phyloP scores from a whole-genome alignment of 30 jellyfish, hydroid and myxozoan genomes.

The Turritopsis dohrnii region DNA sequence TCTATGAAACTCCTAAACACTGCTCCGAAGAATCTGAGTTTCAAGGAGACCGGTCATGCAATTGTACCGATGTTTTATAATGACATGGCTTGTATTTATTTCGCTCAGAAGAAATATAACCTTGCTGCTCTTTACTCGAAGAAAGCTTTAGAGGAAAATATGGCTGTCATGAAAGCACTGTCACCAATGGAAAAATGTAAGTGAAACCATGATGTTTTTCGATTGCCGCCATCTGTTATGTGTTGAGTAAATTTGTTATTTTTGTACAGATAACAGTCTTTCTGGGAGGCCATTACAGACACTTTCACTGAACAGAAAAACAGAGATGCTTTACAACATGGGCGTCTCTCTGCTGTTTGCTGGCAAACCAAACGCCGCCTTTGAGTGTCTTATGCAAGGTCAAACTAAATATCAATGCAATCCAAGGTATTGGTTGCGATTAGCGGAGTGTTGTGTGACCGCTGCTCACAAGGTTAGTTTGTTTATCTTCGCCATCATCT shows the following conservation, averaged over 20 bases:
- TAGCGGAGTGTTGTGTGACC: constrained; percentile 90
- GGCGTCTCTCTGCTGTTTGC: constrained; percentile 87
- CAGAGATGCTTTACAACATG: constrained; percentile 76
- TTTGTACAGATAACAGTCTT: constrained; percentile 46
- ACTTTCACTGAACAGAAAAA: constrained; percentile 63
- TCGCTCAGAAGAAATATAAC: constrained; percentile 58
- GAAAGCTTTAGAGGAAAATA: constrained; percentile 81
- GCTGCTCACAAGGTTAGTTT: constrained; percentile 69
- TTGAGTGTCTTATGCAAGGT: constrained; percentile 84
- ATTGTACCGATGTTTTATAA: constrained; percentile 67
- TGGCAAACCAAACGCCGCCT: constrained; percentile 70
- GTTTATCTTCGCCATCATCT: too few relatives aligned
- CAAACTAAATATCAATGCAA: constrained; percentile 65
- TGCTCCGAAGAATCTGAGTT: constrained; percentile 50
- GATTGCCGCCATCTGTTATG: too few relatives aligned
- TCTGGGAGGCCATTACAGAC: constrained; percentile 96
- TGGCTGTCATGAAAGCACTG: constrained; percentile 64
- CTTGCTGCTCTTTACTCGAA: constrained; percentile 69
- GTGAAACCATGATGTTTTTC: not conserved
- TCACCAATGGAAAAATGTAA: constrained; percentile 87
- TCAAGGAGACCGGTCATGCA: constrained; percentile 58
- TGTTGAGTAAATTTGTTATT: not conserved
- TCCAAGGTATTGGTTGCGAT: constrained; percentile 93
- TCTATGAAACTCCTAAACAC: constrained; percentile 72
- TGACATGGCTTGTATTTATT: constrained; percentile 71